Percentiles rank a stretch among this genome's conserved stretches.
phyloP scores from a whole-genome alignment of 1,140 invertebrate genomes.

The Antheraea mylitta region DNA sequence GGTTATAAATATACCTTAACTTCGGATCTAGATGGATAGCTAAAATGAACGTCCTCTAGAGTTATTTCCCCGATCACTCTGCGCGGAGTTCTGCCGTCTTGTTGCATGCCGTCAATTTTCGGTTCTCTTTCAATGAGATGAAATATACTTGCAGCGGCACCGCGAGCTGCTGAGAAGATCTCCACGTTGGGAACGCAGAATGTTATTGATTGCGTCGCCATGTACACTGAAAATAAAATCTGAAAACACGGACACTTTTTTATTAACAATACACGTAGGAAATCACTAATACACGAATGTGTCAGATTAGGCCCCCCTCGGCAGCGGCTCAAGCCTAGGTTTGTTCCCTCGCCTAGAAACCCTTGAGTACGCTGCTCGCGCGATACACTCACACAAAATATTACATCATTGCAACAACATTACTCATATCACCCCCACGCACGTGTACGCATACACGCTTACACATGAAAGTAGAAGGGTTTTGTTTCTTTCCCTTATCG shows the following conservation, averaged over 20 bases:
- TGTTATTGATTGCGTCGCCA: constrained; percentile 91
- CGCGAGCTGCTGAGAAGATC: constrained; percentile 75
- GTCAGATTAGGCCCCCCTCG: too few relatives aligned
- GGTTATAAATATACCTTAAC: constrained; percentile 78
- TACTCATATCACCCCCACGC: too few relatives aligned
- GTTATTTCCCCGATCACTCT: constrained; percentile 84
- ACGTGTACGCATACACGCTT: too few relatives aligned
- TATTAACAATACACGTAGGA: background rate
- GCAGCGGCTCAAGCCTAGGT: too few relatives aligned
- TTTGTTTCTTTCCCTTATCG: too few relatives aligned
- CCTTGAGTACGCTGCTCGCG: too few relatives aligned
- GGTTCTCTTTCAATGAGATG: constrained; percentile 54
- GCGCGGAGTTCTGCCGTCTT: constrained; percentile 82
- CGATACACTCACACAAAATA: too few relatives aligned
- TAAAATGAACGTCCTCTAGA: constrained; percentile 86
- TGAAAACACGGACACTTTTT: constrained; percentile 43
- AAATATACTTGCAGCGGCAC: constrained; percentile 54
- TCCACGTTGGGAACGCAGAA: constrained; percentile 88
- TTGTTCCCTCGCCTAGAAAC: too few relatives aligned
- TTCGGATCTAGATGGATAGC: constrained; percentile 89
- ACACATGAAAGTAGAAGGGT: too few relatives aligned
- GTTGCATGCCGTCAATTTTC: constrained; percentile 62
- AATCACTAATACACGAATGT: too few relatives aligned
- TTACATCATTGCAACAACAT: too few relatives aligned
- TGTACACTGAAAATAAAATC: constrained; percentile 88